Evolutionary conservation across 2,113 vertebrate genomes (phyloP).

Genomic region (Haplochromis vanheusdeni): DNA sequence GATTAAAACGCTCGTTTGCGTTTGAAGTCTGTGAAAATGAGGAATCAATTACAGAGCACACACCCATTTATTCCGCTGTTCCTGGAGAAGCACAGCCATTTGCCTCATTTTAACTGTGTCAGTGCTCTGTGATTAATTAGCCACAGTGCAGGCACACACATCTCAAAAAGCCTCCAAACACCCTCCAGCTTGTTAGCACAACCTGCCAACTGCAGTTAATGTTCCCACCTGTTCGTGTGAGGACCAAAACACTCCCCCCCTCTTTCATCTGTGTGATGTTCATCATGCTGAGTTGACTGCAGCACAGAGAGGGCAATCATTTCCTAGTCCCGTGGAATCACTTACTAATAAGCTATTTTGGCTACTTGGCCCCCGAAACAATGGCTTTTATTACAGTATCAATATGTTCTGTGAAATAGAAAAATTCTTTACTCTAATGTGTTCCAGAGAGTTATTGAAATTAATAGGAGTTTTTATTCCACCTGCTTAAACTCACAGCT

Average conservation of each 20-base stretch:
- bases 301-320: not conserved
- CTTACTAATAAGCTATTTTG: not conserved
- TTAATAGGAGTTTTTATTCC: slow-evolving; percentile 1
- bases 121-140: slow-evolving; percentile 52
- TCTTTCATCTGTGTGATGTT: slow-evolving; percentile 31
- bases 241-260: slow-evolving; percentile 15
- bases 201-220: slow-evolving; percentile 56
- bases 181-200: slow-evolving; percentile 38
- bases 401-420: not conserved
- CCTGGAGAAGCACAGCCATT: slow-evolving; percentile 22
- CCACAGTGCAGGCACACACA: slow-evolving; percentile 9
- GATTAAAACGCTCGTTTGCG: slow-evolving; percentile 30
- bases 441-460: slow-evolving; percentile 28
- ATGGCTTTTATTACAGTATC: not conserved
- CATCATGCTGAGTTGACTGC: not conserved
- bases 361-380: slow-evolving; percentile 5
- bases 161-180: slow-evolving; percentile 12
- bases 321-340: not conserved
- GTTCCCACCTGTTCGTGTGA: slow-evolving; percentile 59
- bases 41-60: slow-evolving; percentile 51
- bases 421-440: not conserved
- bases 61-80: slow-evolving; percentile 31
- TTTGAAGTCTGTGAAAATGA: slow-evolving; percentile 65
- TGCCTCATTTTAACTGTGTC: slow-evolving; percentile 38
- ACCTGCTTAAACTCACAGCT: not conserved